Evolutionary conservation across 2,888 invertebrate genomes (phyloP).

Genomic region (Toxonevra muliebris): DNA sequence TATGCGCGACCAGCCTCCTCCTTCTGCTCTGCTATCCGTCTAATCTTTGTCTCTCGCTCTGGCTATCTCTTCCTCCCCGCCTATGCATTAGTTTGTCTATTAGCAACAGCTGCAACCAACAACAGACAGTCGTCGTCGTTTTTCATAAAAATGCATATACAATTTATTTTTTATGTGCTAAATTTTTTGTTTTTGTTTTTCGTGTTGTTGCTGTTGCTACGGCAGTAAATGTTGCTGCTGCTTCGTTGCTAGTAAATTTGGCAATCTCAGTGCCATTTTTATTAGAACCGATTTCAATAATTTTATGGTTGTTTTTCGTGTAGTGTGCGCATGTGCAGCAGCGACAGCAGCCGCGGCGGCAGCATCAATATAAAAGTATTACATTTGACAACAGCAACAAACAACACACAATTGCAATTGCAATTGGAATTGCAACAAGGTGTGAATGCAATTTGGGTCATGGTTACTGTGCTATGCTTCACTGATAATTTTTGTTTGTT

Average conservation of each 20-base stretch:
- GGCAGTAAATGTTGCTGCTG: not conserved
- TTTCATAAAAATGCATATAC: too few relatives aligned
- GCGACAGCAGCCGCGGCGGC: not conserved
- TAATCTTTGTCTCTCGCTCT: too few relatives aligned
- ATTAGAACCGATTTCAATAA: not conserved
- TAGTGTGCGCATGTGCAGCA: conserved; percentile 5
- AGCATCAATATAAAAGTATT: too few relatives aligned
- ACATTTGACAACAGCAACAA: too few relatives aligned
- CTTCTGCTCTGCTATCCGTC: too few relatives aligned
- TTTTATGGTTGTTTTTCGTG: not conserved
- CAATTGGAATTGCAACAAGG: not conserved
- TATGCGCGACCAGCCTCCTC: too few relatives aligned
- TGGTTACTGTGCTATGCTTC: conserved; percentile 29
- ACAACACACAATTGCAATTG: too few relatives aligned
- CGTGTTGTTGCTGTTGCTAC: not conserved
- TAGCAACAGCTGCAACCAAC: conserved; percentile 16
- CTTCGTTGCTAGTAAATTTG: conserved; percentile 1
- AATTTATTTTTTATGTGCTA: not conserved
- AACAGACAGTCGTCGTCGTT: conserved; percentile 1
- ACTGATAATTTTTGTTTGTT: not conserved
- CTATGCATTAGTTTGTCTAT: not conserved
- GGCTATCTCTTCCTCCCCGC: too few relatives aligned
- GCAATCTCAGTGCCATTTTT: conserved; percentile 17
- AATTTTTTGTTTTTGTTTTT: too few relatives aligned
- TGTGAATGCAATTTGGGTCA: conserved; percentile 28